Percentiles rank a stretch among this genome's conserved stretches.
Conservation (phyloP, 2,113 vertebrate genomes). For the Chaetodon auriga region DNA sequence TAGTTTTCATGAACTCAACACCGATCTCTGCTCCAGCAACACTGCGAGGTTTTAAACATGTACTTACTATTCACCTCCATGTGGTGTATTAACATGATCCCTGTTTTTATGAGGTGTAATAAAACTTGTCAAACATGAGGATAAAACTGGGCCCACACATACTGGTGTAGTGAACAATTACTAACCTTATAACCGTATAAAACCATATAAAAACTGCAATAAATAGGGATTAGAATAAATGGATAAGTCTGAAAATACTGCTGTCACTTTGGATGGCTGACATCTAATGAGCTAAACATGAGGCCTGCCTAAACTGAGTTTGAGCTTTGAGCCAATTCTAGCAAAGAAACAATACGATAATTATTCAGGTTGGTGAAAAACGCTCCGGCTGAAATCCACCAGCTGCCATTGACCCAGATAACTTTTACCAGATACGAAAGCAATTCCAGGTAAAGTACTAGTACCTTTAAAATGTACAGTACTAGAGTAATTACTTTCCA, state of each 20-base stretch:
- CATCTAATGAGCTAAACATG: neutral
- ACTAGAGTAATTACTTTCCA: too few relatives aligned
- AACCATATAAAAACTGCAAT: neutral
- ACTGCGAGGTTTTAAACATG: neutral
- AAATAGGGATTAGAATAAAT: neutral
- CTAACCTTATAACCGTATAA: neutral
- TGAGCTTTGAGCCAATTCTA: too few relatives aligned
- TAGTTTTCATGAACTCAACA: neutral
- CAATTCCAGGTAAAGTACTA: too few relatives aligned
- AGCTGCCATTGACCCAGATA: too few relatives aligned
- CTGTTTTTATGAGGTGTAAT: neutral
- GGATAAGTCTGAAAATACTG: neutral
- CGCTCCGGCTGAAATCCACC: too few relatives aligned
- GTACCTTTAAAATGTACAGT: too few relatives aligned
- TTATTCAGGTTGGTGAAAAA: too few relatives aligned
- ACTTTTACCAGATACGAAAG: too few relatives aligned
- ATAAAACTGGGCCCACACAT: neutral
- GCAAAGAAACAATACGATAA: too few relatives aligned
- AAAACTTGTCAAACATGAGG: neutral
- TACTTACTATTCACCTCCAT: neutral
- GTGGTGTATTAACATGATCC: neutral
- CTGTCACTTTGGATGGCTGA: neutral
- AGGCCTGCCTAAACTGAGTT: too few relatives aligned
- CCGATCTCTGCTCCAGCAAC: constrained; percentile 1
- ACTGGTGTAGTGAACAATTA: neutral